Percentiles rank a stretch among this genome's conserved stretches.
phyloP scores from a whole-genome alignment of 92 coral and sea anemone species.

The Zoanthus gigantus region DNA sequence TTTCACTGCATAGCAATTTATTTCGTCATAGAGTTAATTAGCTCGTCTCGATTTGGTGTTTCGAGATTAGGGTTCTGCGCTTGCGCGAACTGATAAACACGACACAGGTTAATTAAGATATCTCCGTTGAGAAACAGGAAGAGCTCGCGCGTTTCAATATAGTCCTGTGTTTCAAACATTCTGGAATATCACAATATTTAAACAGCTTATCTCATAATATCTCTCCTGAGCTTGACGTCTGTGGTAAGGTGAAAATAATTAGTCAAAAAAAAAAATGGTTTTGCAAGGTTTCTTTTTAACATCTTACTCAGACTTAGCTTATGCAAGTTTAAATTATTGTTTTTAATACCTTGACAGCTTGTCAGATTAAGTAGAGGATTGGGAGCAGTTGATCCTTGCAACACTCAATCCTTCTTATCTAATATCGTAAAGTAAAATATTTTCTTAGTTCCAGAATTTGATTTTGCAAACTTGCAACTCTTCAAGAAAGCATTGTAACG shows the following conservation, averaged over 20 bases:
- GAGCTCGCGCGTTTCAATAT: slow-evolving; percentile 16
- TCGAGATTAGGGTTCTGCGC: neutral
- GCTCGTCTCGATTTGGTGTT: neutral
- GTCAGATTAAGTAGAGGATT: no score
- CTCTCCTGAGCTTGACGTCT: neutral
- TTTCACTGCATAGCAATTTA: neutral
- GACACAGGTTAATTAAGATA: slow-evolving; percentile 27
- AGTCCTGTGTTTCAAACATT: neutral
- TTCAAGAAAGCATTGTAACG: no score
- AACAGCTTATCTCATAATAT: neutral
- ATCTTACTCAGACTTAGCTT: no score
- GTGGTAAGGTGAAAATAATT: neutral
- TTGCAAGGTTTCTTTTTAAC: neutral
- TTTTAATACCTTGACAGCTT: no score
- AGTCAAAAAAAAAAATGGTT: neutral
- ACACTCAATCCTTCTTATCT: no score
- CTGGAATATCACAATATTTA: neutral
- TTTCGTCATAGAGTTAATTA: slow-evolving; percentile 46
- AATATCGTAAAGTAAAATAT: no score
- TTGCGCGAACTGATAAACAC: slow-evolving; percentile 20
- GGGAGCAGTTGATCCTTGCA: no score
- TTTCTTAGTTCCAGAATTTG: no score
- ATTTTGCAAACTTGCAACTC: no score
- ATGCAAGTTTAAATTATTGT: no score
- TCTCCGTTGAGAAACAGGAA: neutral